A percentile compares a stretch with the other conserved stretches of the same genome.
Evolutionary conservation across 2,113 vertebrate species (phyloP).

Genomic region (Chrysemys picta): DNA sequence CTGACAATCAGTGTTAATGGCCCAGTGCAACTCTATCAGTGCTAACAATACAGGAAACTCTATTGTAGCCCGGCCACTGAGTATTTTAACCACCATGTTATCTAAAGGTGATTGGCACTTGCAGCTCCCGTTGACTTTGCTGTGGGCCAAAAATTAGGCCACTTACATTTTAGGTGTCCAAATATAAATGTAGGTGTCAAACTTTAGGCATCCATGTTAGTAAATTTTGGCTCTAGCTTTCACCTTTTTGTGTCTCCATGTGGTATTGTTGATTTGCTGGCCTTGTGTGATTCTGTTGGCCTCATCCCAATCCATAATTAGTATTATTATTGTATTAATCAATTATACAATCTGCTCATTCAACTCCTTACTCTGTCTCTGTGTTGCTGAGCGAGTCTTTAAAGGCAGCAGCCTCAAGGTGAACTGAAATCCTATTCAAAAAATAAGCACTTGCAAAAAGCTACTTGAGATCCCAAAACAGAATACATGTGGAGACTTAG

Average conservation of each 20-base stretch:
- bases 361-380: not conserved
- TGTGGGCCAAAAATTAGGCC: constrained; percentile 19
- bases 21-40: not conserved
- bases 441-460: constrained; percentile 27
- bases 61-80: accelerated
- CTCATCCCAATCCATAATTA: not conserved
- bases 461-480: constrained; percentile 3
- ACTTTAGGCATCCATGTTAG: not conserved
- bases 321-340: constrained; percentile 12
- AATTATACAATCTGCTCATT: not conserved
- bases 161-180: not conserved
- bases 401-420: constrained; percentile 26
- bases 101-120: constrained; percentile 48
- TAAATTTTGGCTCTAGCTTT: not conserved
- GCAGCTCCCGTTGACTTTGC: constrained; percentile 43
- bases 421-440: constrained; percentile 45
- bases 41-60: not conserved
- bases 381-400: constrained; percentile 3
- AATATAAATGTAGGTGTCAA: constrained; percentile 23
- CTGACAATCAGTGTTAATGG: not conserved
- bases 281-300: not conserved
- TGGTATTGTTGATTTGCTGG: not conserved
- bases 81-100: constrained; percentile 28
- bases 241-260: not conserved
- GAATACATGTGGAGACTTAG: not conserved